Percentiles rank a stretch among this genome's conserved stretches.
Evolutionary conservation across 2,797 vertebrate genomes (phyloP).

Genomic region (Gymnoscopelus braueri): DNA sequence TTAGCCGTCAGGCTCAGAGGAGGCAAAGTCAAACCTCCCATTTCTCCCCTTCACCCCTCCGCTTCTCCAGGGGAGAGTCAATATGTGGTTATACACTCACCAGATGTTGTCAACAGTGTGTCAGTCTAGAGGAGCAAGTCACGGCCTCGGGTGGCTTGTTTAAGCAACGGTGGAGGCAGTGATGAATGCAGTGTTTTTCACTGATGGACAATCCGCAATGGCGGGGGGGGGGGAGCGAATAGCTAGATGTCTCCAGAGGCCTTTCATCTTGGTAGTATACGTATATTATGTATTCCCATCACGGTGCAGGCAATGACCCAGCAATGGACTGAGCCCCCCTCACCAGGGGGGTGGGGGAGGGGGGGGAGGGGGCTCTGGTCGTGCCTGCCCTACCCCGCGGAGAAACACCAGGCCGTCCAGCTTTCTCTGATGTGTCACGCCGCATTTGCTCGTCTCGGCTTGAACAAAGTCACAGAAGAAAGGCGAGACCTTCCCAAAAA

Average conservation of each 20-base stretch:
- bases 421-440: conserved; percentile 52
- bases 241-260: conserved; percentile 46
- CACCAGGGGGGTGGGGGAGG: conserved; percentile 20
- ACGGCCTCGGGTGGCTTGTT: conserved; percentile 51
- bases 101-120: conserved; percentile 52
- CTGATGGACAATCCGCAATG: conserved; percentile 44
- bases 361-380: conserved; percentile 3
- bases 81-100: conserved; percentile 66
- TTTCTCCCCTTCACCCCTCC: conserved; percentile 2
- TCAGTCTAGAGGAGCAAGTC: conserved; percentile 32
- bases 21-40: conserved; percentile 56
- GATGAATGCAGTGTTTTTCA: conserved; percentile 32
- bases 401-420: conserved; percentile 33
- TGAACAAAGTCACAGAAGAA: conserved; percentile 44
- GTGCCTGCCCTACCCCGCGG: conserved; percentile 19
- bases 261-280: conserved; percentile 53
- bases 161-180: conserved; percentile 41
- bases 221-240: not conserved
- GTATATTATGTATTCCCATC: conserved; percentile 63
- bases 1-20: conserved; percentile 39
- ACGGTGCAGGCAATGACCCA: conserved; percentile 66
- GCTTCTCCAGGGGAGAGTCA: conserved; percentile 49
- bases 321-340: conserved; percentile 54
- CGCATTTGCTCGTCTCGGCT: conserved; percentile 37
- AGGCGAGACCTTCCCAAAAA: not conserved